Conservation (phyloP, 1,140 invertebrate genomes). For the Drosophila willistoni region DNA sequence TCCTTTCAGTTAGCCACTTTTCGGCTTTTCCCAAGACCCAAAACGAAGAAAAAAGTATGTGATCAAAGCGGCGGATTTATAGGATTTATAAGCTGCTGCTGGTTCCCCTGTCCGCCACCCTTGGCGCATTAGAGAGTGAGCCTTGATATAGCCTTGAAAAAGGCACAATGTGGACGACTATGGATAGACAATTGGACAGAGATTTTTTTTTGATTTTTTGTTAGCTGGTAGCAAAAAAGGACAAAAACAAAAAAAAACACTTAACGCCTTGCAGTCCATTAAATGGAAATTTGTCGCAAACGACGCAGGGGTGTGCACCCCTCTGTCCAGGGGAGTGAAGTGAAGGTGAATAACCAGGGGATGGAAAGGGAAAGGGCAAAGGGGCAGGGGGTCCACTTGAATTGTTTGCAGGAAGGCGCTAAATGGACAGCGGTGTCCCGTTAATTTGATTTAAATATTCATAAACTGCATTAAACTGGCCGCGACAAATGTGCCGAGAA, state of each 20-base stretch:
- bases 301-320: not conserved
- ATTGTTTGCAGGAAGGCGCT: conserved; percentile 42
- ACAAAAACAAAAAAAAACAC: conserved; percentile 28
- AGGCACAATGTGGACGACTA: not conserved
- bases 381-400: conserved; percentile 20
- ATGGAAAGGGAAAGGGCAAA: not conserved
- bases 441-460: conserved; percentile 2
- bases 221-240: conserved; percentile 46
- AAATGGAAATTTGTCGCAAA: conserved; percentile 54
- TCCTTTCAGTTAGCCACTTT: conserved; percentile 35
- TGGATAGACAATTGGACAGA: conserved; percentile 14
- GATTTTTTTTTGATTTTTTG: conserved; percentile 29
- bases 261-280: conserved; percentile 66
- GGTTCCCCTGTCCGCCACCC: conserved; percentile 18
- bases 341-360: not conserved
- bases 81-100: conserved; percentile 59
- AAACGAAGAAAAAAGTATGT: conserved; percentile 33
- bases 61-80: conserved; percentile 65
- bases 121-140: conserved; percentile 41
- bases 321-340: no score
- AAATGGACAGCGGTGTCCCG: conserved; percentile 32
- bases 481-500: conserved; percentile 62
- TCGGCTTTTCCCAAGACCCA: conserved; percentile 39
- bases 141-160: not conserved
- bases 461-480: conserved; percentile 38